Percentiles rank a stretch among this genome's conserved stretches.
phyloP scores from a whole-genome alignment of 2,888 invertebrate species.

The Pediacus dermestoides region DNA sequence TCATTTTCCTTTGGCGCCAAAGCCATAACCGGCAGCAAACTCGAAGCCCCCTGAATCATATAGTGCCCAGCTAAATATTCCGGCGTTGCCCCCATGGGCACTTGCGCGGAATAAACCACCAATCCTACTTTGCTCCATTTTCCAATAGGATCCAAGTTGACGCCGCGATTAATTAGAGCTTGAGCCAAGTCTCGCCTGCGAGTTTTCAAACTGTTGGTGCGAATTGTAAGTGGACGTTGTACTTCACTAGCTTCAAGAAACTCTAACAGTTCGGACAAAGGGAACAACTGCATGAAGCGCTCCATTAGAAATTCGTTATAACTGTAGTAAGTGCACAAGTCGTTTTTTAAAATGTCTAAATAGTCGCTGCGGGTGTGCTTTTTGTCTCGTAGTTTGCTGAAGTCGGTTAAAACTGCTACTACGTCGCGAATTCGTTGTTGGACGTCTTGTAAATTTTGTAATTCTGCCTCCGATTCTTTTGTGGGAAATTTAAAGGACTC shows the following conservation, averaged over 20 bases:
- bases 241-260: conserved; percentile 96
- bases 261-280: conserved; percentile 81
- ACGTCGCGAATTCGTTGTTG: conserved; percentile 88
- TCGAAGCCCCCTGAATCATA: conserved; percentile 94
- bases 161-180: conserved; percentile 91
- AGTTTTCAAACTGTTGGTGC: conserved; percentile 93
- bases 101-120: conserved; percentile 92
- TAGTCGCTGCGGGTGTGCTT: conserved; percentile 79
- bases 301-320: conserved; percentile 96
- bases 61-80: conserved; percentile 99
- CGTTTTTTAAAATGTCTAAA: conserved; percentile 70
- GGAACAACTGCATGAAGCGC: conserved; percentile 85
- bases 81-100: conserved; percentile 96
- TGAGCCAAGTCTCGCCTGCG: conserved; percentile 90
- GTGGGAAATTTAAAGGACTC: conserved; percentile 77
- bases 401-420: conserved; percentile 74
- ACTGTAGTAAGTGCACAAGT: conserved; percentile 91
- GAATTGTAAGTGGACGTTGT: conserved; percentile 89
- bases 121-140: conserved; percentile 99
- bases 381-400: conserved; percentile 64
- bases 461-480: conserved; percentile 68
- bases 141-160: conserved; percentile 96
- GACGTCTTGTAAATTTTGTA: conserved; percentile 73
- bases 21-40: conserved; percentile 96
- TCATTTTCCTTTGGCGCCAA: conserved; percentile 95